Evolutionary conservation across 2,113 vertebrate species (phyloP).

Genomic region (Carassius gibelio): DNA sequence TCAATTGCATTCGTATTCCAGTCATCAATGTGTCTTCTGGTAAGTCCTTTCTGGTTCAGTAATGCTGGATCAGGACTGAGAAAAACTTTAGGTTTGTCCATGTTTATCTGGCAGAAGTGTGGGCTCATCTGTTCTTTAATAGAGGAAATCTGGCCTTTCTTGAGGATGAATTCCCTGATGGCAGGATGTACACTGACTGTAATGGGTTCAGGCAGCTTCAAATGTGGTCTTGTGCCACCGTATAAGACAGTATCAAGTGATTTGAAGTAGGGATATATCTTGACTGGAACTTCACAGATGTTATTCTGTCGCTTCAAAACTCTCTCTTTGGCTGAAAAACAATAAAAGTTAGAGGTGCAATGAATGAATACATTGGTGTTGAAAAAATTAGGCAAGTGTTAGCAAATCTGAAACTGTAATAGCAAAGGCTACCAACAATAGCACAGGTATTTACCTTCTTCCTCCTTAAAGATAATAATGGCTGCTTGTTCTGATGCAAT

Average conservation of each 20-base stretch:
- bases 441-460: conserved; percentile 73
- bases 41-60: conserved; percentile 66
- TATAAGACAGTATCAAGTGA: conserved; percentile 79
- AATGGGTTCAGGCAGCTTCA: conserved; percentile 79
- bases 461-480: conserved; percentile 76
- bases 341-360: conserved; percentile 7
- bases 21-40: conserved; percentile 55
- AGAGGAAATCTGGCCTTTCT: conserved; percentile 59
- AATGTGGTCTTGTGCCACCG: conserved; percentile 73
- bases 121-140: conserved; percentile 75
- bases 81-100: conserved; percentile 65
- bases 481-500: conserved; percentile 79
- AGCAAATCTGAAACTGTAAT: background rate
- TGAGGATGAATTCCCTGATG: conserved; percentile 76
- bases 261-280: conserved; percentile 79
- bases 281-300: conserved; percentile 69
- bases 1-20: conserved; percentile 72
- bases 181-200: conserved; percentile 67
- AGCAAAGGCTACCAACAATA: background rate
- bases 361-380: background rate
- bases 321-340: conserved; percentile 72
- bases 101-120: conserved; percentile 71
- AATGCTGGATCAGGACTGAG: conserved; percentile 75
- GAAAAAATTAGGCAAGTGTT: background rate
- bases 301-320: conserved; percentile 70